phyloP scores from a whole-genome alignment of 2,797 vertebrate species.

The Chloroceryle inda region DNA sequence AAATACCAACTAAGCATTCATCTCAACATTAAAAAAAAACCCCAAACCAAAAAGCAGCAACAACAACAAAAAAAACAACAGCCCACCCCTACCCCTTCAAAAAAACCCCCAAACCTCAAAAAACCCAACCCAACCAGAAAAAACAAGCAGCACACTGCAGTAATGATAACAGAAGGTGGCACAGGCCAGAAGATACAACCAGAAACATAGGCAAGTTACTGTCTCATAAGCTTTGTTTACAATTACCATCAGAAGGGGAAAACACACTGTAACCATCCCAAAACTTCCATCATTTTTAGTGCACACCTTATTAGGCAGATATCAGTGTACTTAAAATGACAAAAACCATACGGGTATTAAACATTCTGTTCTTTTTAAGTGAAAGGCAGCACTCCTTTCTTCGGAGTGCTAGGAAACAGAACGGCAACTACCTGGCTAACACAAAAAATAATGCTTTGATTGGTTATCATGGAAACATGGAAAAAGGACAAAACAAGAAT shows the following conservation, averaged over 20 bases:
- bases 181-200: neutral
- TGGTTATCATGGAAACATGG: neutral
- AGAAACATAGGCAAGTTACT: neutral
- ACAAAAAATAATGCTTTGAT: neutral
- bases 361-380: neutral
- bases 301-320: neutral
- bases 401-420: neutral
- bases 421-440: neutral
- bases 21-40: neutral
- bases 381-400: neutral
- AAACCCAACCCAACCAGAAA: neutral
- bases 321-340: neutral
- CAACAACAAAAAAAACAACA: neutral
- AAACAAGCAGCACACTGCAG: slow-evolving; percentile 33
- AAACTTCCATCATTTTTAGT: neutral
- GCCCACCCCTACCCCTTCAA: too few species aligned
- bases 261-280: neutral
- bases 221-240: neutral
- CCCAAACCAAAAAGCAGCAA: neutral
- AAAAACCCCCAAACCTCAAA: too few species aligned
- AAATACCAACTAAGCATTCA: slow-evolving; percentile 60
- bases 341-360: neutral
- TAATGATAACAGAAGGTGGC: neutral
- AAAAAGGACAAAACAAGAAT: neutral
- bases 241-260: neutral